Evolutionary conservation across 2,113 vertebrate species (phyloP).

Genomic region (Micronycteris hirsuta): DNA sequence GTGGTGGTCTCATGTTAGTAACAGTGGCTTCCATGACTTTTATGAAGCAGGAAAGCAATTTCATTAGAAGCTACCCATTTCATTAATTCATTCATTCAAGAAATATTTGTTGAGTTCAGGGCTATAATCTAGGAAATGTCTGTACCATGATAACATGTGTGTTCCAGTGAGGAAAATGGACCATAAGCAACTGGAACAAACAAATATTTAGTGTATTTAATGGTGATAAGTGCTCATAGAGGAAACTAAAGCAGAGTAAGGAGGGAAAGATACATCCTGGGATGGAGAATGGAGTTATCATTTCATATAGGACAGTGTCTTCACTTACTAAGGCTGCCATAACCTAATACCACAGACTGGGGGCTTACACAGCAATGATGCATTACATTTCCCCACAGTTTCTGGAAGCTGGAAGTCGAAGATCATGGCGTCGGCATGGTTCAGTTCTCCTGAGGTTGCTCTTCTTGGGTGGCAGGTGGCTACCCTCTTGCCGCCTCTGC

Average conservation of each 20-base stretch:
- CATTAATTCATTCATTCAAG: not conserved
- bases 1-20: not conserved
- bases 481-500: not conserved
- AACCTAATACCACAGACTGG: not conserved
- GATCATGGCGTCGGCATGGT: not conserved
- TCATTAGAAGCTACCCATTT: not conserved
- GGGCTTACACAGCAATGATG: not conserved
- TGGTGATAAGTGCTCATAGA: not conserved
- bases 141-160: rapidly evolving
- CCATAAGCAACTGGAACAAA: not conserved
- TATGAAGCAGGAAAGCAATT: not conserved
- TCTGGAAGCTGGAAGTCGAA: not conserved
- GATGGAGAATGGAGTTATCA: not conserved
- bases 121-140: not conserved
- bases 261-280: not conserved
- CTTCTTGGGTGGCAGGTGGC: not conserved
- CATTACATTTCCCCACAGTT: too few species aligned
- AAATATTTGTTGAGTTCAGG: not conserved
- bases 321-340: not conserved
- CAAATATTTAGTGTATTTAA: not conserved
- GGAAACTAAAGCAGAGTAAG: not conserved
- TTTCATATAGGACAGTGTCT: not conserved
- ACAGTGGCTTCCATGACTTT: not conserved
- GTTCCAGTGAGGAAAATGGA: not conserved
- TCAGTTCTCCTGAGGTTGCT: not conserved